Conservation (phyloP, 2,888 invertebrate genomes). For the Trichopoda pennipes region DNA sequence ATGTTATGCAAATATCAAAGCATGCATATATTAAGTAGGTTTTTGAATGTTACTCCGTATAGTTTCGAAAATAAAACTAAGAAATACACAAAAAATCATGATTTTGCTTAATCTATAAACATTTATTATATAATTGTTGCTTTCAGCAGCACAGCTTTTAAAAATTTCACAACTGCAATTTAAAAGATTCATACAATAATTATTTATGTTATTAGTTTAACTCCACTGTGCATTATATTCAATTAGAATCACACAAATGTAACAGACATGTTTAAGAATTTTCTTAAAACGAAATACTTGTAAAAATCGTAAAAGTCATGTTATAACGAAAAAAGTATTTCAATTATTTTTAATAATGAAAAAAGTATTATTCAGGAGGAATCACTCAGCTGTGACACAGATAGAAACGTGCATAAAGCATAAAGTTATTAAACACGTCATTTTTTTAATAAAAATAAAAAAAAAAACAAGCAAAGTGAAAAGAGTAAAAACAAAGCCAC, state of each 20-base stretch:
- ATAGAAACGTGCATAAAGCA: slow-evolving; percentile 53
- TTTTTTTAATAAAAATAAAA: slow-evolving; percentile 15
- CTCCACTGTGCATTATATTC: slow-evolving; percentile 3
- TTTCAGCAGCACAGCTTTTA: no score
- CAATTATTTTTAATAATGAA: slow-evolving; percentile 27
- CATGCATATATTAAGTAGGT: no score
- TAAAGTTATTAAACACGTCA: slow-evolving; percentile 47
- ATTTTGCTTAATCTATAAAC: no score
- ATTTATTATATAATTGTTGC: no score
- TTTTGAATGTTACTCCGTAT: no score
- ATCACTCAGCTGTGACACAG: slow-evolving; percentile 59
- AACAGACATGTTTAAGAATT: slow-evolving; percentile 25
- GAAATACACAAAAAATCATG: no score
- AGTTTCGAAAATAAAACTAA: no score
- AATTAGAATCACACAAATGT: slow-evolving; percentile 18
- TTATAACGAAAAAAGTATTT: slow-evolving; percentile 30
- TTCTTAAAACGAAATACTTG: background rate
- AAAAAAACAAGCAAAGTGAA: slow-evolving; percentile 3
- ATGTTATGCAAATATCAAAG: no score
- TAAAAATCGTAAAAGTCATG: slow-evolving; percentile 26
- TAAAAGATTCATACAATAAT: background rate
- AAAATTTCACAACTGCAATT: no score
- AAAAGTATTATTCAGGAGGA: slow-evolving; percentile 15
- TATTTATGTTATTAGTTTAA: background rate
- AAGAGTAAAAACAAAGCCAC: slow-evolving; percentile 1